Evolutionary conservation across 1,140 invertebrate genomes (phyloP), one percentile per base, ranked within the genome.

Genomic region (Pseudomyrmex concolor): DNA sequence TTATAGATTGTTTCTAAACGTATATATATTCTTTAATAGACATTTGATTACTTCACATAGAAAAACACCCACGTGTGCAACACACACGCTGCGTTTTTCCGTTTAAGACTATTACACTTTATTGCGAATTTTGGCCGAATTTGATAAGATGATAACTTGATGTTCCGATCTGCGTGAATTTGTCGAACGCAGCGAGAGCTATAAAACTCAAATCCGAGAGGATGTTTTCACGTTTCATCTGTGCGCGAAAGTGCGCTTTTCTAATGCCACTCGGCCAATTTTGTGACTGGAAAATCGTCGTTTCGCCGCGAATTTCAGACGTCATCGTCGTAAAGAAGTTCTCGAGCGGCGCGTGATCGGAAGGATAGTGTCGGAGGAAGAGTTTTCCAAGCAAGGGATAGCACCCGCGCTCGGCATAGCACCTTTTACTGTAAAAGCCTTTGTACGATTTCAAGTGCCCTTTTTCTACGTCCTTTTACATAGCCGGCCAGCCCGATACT

Each of bases 371-470:
- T 45, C 67, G 17, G 48, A 55, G 17, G 73, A 83, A 71, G 71
- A 43, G 64, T 54, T 72, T 70, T 51, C 17, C 62, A 19, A 55
- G 7, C 66, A 15, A 34, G 67, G 48, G 77, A 87, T 73, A 78
- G 57, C 34, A 34, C 34, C 5, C 34, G 83, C 48, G 64, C 45
- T n/a, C 51, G 59, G 25, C n/a, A n/a, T n/a, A n/a, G n/a, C 43
- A 34, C 66, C 84, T 71, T 87, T 84, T 84, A 57, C 84, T 12
- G 55, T 86, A 72, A 78, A 86, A 86, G 86, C 70, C 22, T 84
- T 87, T 84, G 85, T 86, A 77, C 86, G 84, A 87, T 86, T 86
- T 84, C 86, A 86, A 86, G 60, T 82, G 62, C 67, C 63, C 80
- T 51, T 62, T 76, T 57, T 68, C 19, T 54, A 25, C 57, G 57